These are phyloP conservation scores for Metaphire vulgaris DNA, from an alignment of 1,140 invertebrate species.

Conservation along the genomic window DNA sequence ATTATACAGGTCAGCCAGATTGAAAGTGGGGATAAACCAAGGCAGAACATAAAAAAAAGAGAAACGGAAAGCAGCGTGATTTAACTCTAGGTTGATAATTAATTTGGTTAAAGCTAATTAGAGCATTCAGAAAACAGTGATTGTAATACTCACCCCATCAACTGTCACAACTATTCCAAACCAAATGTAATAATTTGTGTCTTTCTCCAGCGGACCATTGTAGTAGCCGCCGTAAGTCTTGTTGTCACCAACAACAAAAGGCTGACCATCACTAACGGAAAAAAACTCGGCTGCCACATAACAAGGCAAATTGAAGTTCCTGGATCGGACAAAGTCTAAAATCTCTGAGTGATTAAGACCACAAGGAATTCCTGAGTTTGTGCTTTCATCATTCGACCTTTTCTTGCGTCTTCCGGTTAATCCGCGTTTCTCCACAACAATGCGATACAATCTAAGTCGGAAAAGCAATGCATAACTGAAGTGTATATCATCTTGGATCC, in stretches of 20 bases:
- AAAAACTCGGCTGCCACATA: slow-evolving; percentile 73
- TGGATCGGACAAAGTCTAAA: slow-evolving; percentile 51
- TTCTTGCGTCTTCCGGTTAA: not conserved
- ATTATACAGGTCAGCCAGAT: too few species aligned
- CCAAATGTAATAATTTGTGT: slow-evolving; percentile 62
- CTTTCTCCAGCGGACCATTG: slow-evolving; percentile 67
- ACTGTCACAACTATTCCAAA: slow-evolving; percentile 66
- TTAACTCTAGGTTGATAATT: too few species aligned
- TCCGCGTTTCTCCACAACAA: not conserved
- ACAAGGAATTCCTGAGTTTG: slow-evolving; percentile 27
- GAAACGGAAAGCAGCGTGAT: too few species aligned
- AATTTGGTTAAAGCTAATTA: too few species aligned
- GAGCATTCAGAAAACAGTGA: too few species aligned
- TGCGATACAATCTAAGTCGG: not conserved
- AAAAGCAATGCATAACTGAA: too few species aligned
- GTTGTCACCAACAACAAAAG: slow-evolving; percentile 71
- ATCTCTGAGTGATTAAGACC: slow-evolving; percentile 31
- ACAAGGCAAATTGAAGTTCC: slow-evolving; percentile 61
- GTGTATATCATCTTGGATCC: too few species aligned
- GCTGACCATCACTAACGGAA: slow-evolving; percentile 32
- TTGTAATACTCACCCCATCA: slow-evolving; percentile 56
- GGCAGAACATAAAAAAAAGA: too few species aligned
- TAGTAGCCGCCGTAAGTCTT: slow-evolving; percentile 66
- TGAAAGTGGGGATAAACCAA: too few species aligned
- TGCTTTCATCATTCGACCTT: not conserved